Evolutionary conservation across 2,797 vertebrate genomes (phyloP).

Genomic region (Mycteria americana): DNA sequence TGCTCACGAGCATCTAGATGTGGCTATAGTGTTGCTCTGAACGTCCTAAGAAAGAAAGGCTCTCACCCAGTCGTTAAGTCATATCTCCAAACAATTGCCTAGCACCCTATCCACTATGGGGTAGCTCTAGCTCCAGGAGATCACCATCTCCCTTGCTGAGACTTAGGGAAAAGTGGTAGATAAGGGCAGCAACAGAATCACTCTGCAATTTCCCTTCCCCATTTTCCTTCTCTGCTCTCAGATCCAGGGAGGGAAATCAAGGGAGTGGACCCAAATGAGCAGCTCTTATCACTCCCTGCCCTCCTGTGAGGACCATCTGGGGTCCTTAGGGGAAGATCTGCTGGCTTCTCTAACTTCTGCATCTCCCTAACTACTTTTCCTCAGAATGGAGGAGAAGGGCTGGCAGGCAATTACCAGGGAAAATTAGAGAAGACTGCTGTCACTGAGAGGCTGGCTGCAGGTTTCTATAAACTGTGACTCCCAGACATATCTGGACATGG

Average conservation of each 20-base stretch:
- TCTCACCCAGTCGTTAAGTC: not conserved
- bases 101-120: rapidly evolving
- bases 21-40: not conserved
- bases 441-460: not conserved
- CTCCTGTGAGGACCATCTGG: not conserved
- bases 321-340: not conserved
- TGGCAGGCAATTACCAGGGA: not conserved
- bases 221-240: not conserved
- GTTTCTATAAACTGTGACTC: not conserved
- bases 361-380: not conserved
- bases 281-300: not conserved
- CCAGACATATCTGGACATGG: not conserved
- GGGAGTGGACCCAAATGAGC: not conserved
- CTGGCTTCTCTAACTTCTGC: not conserved
- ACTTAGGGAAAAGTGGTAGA: not conserved
- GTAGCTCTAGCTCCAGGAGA: not conserved
- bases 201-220: not conserved
- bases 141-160: not conserved
- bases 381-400: not conserved
- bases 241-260: not conserved
- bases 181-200: not conserved
- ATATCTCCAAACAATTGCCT: not conserved
- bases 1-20: not conserved
- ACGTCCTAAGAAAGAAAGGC: not conserved
- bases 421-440: not conserved